Evolutionary conservation across 2,113 vertebrate species (phyloP).

Genomic region (Ptyas mucosa): DNA sequence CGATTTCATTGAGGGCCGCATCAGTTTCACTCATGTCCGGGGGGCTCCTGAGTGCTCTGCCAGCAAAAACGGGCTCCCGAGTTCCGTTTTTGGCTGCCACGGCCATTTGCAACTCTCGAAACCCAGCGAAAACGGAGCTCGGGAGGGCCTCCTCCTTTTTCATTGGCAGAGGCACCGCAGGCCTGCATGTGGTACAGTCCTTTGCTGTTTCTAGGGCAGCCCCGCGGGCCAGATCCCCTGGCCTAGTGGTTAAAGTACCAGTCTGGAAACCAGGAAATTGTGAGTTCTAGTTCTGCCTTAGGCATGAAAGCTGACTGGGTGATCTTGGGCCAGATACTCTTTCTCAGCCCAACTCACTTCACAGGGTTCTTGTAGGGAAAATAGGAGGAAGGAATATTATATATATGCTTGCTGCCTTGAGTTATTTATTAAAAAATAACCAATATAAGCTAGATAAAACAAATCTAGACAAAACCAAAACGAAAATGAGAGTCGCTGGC

Average conservation of each 20-base stretch:
- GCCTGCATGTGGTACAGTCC: too few species aligned
- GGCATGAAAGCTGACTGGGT: background rate
- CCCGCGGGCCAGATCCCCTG: background rate
- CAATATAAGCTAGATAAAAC: background rate
- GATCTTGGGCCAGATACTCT: background rate
- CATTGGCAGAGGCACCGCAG: too few species aligned
- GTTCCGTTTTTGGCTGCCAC: too few species aligned
- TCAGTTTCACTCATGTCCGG: too few species aligned
- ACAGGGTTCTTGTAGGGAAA: background rate
- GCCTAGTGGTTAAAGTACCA: background rate
- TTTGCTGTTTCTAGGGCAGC: too few species aligned
- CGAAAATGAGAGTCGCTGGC: background rate
- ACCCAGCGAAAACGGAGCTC: too few species aligned
- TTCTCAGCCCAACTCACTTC: background rate
- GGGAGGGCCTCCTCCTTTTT: too few species aligned
- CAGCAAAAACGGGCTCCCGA: too few species aligned
- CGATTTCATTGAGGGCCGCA: too few species aligned
- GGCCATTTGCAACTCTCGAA: too few species aligned
- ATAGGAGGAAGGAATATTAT: background rate
- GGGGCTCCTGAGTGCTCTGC: too few species aligned
- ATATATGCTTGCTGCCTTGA: background rate
- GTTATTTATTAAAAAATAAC: background rate
- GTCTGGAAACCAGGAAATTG: background rate
- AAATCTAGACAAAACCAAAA: background rate
- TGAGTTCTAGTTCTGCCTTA: background rate